Base-by-base conservation (phyloP, 1,140 invertebrate genomes). In the Cydia pomonella region DNA sequence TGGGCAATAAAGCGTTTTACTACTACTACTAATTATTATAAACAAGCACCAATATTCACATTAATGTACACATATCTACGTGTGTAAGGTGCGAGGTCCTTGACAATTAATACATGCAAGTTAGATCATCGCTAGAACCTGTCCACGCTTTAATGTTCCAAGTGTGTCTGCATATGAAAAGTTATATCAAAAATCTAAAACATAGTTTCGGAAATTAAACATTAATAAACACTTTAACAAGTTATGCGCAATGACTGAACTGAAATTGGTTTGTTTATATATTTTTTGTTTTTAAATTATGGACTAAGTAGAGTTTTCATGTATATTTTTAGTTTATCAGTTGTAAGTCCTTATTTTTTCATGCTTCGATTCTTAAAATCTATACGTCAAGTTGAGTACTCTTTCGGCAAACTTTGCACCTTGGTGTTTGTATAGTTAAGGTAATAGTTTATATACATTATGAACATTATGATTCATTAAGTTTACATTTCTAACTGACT, bases 101-200 rank as follows among this genome's bases (percentile, higher is more conserved):
- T 85, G 83, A 76, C 73, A 80, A 75, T 72, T 87, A 88, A 87
- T 87, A 78, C 84, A 87, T 88, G 83, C 86, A 85, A 74, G 78
- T 90, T 90, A 90, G 87, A 87, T 90, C 88, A 89, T 89, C 88
- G 50, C 72, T 79, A 76, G 79, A 88, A 86, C 84, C 82, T 80
- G 87, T 88, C 73, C 77, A 72, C 21, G 38, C 18, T 50, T 41
- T 72, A 38, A 69, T 38, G 18, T 38, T 21, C 29, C 64, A 69
- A 29, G 16, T 69, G 27, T 66, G 64, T 38, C 29, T 44, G 7
- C 12, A 12, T 38, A 23, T 69, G 64, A n/a, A 69, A 41, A 23
- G 5, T 2, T 59, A 59, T n/a, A 23, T 12, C 18, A 53, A 53
- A 59, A 59, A 59, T 59, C 2, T 12, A 23, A 59, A 23, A 18